phyloP scores from a whole-genome alignment of 2,888 invertebrate species.

The Ophioninae sp. region DNA sequence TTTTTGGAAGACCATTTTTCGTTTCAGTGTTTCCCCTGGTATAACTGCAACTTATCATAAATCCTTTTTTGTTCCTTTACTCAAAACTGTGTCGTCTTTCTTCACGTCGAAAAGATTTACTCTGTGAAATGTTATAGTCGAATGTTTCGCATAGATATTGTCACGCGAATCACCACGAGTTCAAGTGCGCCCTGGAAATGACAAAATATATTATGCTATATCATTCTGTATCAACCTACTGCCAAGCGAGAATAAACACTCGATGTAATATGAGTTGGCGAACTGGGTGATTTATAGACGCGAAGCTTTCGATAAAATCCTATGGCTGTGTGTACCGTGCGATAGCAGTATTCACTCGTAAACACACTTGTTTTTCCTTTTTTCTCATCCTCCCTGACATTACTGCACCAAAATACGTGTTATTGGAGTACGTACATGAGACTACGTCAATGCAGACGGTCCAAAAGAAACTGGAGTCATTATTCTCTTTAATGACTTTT shows the following conservation, averaged over 20 bases:
- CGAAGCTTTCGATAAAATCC: slow-evolving; percentile 77
- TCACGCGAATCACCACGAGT: background rate
- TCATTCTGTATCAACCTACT: slow-evolving; percentile 71
- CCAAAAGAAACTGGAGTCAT: slow-evolving; percentile 7
- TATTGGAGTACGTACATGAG: slow-evolving; percentile 29
- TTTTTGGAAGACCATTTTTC: background rate
- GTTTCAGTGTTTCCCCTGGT: background rate
- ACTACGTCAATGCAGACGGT: slow-evolving; percentile 19
- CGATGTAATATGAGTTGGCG: slow-evolving; percentile 75
- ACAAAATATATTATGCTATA: slow-evolving; percentile 73
- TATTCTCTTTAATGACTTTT: no score
- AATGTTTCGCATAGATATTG: background rate
- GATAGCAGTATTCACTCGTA: slow-evolving; percentile 21
- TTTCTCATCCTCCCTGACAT: slow-evolving; percentile 2
- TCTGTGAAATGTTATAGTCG: background rate
- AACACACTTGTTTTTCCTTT: background rate
- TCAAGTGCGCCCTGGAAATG: slow-evolving; percentile 62
- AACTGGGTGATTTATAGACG: slow-evolving; percentile 74
- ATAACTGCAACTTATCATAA: background rate
- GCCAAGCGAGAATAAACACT: slow-evolving; percentile 70
- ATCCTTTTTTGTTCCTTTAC: background rate
- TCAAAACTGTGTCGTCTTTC: background rate
- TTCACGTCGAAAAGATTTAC: background rate
- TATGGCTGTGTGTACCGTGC: slow-evolving; percentile 34
- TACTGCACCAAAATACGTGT: slow-evolving; percentile 23